phyloP scores from a whole-genome alignment of 2,888 invertebrate genomes.

The Oxycera nigricornis region DNA sequence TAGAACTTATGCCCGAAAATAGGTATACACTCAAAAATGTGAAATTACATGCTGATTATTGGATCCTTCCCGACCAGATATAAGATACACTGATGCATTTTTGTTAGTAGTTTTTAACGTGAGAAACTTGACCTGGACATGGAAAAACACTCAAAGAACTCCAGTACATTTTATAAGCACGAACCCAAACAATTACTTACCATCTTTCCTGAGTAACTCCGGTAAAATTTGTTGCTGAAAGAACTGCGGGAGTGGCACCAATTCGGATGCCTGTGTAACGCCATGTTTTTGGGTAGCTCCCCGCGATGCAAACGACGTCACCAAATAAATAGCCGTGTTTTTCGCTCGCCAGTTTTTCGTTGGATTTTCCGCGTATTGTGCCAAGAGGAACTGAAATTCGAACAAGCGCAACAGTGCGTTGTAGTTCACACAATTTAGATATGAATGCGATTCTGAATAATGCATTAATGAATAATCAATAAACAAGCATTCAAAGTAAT shows the following conservation, averaged over 20 bases:
- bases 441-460: no score
- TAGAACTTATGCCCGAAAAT: no score
- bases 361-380: constrained; percentile 79
- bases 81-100: not conserved
- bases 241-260: constrained; percentile 91
- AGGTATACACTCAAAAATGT: no score
- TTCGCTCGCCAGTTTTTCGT: constrained; percentile 88
- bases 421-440: no score
- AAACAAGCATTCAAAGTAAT: no score
- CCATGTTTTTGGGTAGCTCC: constrained; percentile 90
- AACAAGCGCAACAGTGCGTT: no score
- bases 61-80: no score
- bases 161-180: not conserved
- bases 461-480: no score
- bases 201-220: constrained; percentile 72
- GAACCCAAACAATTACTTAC: constrained; percentile 19
- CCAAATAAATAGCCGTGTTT: constrained; percentile 95
- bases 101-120: not conserved
- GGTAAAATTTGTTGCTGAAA: constrained; percentile 85
- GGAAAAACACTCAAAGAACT: not conserved
- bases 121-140: not conserved
- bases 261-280: constrained; percentile 86
- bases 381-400: constrained; percentile 61
- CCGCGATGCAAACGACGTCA: constrained; percentile 91
- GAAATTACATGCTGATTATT: no score